Percentiles rank a stretch among this genome's conserved stretches.
These are phyloP conservation scores for Gymnogyps californianus DNA, from an alignment of 2,113 vertebrate species.

Conservation along the genomic window DNA sequence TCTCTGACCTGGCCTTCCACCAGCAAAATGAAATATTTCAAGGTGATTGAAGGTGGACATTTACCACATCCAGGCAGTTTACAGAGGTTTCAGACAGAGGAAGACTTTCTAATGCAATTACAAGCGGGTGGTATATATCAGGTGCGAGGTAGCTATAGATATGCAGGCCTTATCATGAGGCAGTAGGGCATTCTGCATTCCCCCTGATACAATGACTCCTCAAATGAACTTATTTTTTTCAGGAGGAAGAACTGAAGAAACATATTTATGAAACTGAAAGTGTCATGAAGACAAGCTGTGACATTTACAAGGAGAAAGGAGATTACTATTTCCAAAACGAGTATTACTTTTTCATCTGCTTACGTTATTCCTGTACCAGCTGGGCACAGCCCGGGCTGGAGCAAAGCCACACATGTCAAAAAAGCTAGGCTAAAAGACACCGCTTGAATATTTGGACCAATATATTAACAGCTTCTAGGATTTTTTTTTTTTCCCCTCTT, in stretches of 20 bases:
- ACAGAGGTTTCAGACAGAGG: background rate
- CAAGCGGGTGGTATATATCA: too few species aligned
- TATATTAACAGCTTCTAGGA: background rate
- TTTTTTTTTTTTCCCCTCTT: background rate
- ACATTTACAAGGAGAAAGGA: slow-evolving; percentile 16
- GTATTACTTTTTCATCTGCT: background rate
- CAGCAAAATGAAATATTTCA: too few species aligned
- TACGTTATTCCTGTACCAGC: background rate
- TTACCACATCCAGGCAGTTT: background rate
- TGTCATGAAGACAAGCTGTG: slow-evolving; percentile 15
- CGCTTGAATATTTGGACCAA: background rate
- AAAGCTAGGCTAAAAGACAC: background rate
- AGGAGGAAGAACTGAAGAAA: slow-evolving; percentile 38
- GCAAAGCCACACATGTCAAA: background rate
- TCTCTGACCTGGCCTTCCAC: background rate
- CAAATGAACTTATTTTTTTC: background rate
- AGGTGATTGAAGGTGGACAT: background rate
- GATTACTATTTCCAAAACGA: slow-evolving; percentile 16
- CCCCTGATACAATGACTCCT: background rate
- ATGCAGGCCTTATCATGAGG: background rate
- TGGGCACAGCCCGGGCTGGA: background rate
- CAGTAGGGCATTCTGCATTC: background rate
- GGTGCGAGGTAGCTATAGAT: background rate
- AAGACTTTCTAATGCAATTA: background rate
- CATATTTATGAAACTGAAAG: background rate